Base-by-base conservation (phyloP, 2,797 vertebrate genomes). In the Eulemur albifrons region DNA sequence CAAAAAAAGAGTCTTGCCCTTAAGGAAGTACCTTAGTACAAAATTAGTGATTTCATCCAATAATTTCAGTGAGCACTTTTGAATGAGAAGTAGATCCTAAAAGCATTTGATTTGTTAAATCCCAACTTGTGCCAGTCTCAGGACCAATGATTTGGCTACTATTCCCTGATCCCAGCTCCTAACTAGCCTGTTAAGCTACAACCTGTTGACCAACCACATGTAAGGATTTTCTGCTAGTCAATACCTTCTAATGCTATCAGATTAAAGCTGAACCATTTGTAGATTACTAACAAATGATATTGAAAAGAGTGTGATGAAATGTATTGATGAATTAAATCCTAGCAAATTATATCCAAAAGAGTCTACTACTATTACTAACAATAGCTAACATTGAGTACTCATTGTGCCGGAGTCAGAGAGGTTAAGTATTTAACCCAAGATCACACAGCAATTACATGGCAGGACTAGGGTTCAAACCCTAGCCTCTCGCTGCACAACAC, bases 351-450 rank as follows among this genome's bases (percentile, higher is more conserved):
- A 79, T 14, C 76, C 59, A 72, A 9, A 61, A 87, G n/a, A 59
- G 8, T 14, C 54, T 57, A 83, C 45, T 61, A 35, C 30, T 83
- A 61, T 48, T 75, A 75, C 8, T 79, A 88, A n/a, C 23, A 79
- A 72, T 1, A 72, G 40, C 35, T 80, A 25, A 30, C 17, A n/a
- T 3, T 88, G 50, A 14, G 21, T 27, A 52, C 40, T 83, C 48
- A 61, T 15, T 48, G 15, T 50, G 54, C 4, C 48, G 84, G 85
- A 48, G 76, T 91, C 86, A 45, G 97, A 97, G 79, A 98, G 79
- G 88, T 97, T 96, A 97, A 96, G 79, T 94, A 95, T 97, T 97
- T 98, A 98, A 92, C 92, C 96, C 96, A 97, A 96, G 94, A 97
- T 97, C 97, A 97, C 97, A 97, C 12, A 95, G 70, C 32, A 86